Evolutionary conservation across 2,888 invertebrate genomes (phyloP), one percentile per base, ranked within the genome.

Genomic region (Antheraea yamamai): DNA sequence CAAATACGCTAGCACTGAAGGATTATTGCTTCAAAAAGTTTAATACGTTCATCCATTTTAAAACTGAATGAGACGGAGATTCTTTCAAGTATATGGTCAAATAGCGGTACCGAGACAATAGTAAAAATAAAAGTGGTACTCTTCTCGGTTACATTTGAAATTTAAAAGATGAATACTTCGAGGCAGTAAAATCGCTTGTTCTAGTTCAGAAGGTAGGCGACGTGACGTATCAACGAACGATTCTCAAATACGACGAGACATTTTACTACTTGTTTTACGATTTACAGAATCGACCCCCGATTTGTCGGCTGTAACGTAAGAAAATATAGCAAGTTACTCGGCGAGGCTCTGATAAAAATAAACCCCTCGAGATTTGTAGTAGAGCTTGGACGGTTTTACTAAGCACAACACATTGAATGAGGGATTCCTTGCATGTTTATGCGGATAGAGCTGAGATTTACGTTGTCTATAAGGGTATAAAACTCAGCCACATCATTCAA

Each of bases 231-330:
- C 73, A 77, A 76, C 86, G 88, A 90, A 91, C 89, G 90, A 91
- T 89, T 85, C 81, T 82, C 82, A 86, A 89, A 86, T 83, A 86
- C 87, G 87, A 86, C 83, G 82, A 86, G 87, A 88, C 87, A 83
- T 86, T 90, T 88, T 89, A 89, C 88, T 87, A 81, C 89, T 85
- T 86, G 85, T 88, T 91, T 91, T 90, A 91, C 90, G 90, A 88
- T 84, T 84, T 82, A 81, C 81, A 84, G 86, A 86, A 91, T 87
- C 86, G 88, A 82, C 78, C 84, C 83, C 79, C 85, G 89, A 91
- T 90, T 87, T 86, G 85, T 85, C 83, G 84, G 81, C 75, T 76
- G 82, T 80, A 83, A 82, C 82, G 80, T 81, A 83, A 78, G 81
- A 81, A 84, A 83, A 86, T 81, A 79, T 47, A 79, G 77, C 73